Percentiles rank a stretch among this genome's conserved stretches.
These are phyloP conservation scores for Epinephelus awoara DNA, from an alignment of 2,797 vertebrate species.

Conservation along the genomic window DNA sequence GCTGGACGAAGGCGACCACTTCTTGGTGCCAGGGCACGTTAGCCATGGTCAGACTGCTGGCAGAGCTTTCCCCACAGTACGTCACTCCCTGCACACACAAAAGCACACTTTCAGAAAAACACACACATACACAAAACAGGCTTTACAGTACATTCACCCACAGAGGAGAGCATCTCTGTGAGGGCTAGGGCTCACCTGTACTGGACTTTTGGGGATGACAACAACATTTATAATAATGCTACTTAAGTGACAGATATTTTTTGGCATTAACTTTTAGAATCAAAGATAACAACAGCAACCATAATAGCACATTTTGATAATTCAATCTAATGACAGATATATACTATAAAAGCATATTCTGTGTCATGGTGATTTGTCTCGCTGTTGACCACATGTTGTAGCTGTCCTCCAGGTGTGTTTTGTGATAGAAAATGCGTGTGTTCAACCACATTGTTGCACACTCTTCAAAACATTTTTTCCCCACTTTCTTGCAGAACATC, in stretches of 20 bases:
- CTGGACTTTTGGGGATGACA: not conserved
- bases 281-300: not conserved
- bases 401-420: too few species aligned
- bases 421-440: too few species aligned
- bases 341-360: too few species aligned
- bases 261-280: too few species aligned
- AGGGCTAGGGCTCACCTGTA: not conserved
- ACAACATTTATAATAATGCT: not conserved
- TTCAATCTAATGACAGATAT: not conserved
- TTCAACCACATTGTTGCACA: too few species aligned
- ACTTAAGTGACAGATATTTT: too few species aligned
- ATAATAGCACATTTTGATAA: not conserved
- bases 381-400: too few species aligned
- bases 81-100: conserved; percentile 90
- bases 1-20: conserved; percentile 90
- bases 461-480: too few species aligned
- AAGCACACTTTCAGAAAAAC: not conserved
- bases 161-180: not conserved
- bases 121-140: not conserved
- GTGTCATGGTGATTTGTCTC: too few species aligned
- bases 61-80: conserved; percentile 94
- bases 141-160: not conserved
- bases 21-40: conserved; percentile 97
- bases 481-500: too few species aligned
- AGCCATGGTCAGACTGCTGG: conserved; percentile 96